These are phyloP conservation scores for Cerceris ruficornis DNA, from an alignment of 2,888 invertebrate genomes.

Conservation along the genomic window DNA sequence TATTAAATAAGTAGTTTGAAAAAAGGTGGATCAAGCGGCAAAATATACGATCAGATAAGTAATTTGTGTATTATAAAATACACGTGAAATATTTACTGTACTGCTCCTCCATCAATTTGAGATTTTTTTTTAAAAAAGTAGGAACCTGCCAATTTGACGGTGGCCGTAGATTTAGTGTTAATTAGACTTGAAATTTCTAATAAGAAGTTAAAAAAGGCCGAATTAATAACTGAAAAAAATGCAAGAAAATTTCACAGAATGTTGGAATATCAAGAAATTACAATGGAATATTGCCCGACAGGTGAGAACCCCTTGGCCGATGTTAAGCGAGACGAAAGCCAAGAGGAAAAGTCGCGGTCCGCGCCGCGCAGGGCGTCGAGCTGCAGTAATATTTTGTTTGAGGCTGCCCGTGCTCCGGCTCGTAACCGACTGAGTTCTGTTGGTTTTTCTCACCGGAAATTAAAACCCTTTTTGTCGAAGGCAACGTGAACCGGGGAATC, in stretches of 20 bases:
- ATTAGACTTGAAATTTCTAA: no score
- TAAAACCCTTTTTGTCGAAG: slow-evolving; percentile 76
- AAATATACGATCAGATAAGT: no score
- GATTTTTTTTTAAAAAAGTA: no score
- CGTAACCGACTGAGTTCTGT: slow-evolving; percentile 53
- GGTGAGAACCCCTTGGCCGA: slow-evolving; percentile 12
- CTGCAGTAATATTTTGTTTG: slow-evolving; percentile 64
- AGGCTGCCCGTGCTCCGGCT: slow-evolving; percentile 39
- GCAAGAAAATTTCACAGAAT: background rate
- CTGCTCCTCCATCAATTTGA: no score
- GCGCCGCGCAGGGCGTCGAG: slow-evolving; percentile 53
- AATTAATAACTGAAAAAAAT: no score
- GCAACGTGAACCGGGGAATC: slow-evolving; percentile 15
- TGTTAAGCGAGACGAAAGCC: slow-evolving; percentile 29
- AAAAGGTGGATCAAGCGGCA: no score
- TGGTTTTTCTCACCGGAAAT: slow-evolving; percentile 79
- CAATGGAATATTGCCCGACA: background rate
- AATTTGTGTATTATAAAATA: no score
- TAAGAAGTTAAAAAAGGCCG: no score
- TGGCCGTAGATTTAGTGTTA: no score
- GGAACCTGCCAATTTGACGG: no score
- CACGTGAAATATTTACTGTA: no score
- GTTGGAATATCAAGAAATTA: background rate
- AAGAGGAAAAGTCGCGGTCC: slow-evolving; percentile 33
- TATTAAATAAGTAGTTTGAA: no score